Conservation (phyloP, 2,888 invertebrate species). For the Clostera curtula region DNA sequence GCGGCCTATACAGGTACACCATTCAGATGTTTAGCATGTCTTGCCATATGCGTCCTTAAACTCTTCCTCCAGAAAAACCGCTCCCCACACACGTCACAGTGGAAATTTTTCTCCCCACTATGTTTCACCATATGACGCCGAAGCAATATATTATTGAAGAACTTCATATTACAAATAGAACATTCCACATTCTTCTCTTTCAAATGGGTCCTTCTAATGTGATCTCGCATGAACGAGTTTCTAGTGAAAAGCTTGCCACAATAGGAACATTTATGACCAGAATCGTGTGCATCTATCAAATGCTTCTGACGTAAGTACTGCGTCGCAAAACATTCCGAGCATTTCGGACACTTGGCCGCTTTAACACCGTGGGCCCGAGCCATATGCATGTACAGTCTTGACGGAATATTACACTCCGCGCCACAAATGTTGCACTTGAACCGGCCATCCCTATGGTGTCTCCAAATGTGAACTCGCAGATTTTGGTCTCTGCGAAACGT, state of each 20-base stretch:
- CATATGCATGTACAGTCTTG: constrained; percentile 66
- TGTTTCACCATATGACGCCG: constrained; percentile 63
- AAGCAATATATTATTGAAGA: constrained; percentile 59
- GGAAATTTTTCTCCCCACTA: constrained; percentile 71
- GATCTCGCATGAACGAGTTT: constrained; percentile 59
- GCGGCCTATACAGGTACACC: constrained; percentile 2
- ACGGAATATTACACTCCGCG: constrained; percentile 60
- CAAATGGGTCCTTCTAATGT: constrained; percentile 55
- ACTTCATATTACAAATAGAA: constrained; percentile 59
- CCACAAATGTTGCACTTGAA: constrained; percentile 59
- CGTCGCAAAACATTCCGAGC: constrained; percentile 62
- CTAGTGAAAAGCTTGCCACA: constrained; percentile 59
- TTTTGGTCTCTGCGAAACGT: constrained; percentile 63
- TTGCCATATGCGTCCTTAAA: constrained; percentile 72
- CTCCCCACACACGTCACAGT: constrained; percentile 77
- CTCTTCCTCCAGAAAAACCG: constrained; percentile 77
- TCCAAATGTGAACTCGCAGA: constrained; percentile 59
- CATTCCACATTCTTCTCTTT: constrained; percentile 66
- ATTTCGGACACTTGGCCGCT: constrained; percentile 62
- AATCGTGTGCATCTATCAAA: constrained; percentile 66
- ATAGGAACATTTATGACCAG: constrained; percentile 58
- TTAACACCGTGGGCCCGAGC: constrained; percentile 59
- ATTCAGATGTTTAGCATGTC: constrained; percentile 45
- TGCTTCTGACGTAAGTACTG: constrained; percentile 71
- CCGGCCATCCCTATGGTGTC: constrained; percentile 57